These are phyloP conservation scores for Cyclargus thomasi DNA, from an alignment of 1,140 invertebrate species.

Conservation along the genomic window DNA sequence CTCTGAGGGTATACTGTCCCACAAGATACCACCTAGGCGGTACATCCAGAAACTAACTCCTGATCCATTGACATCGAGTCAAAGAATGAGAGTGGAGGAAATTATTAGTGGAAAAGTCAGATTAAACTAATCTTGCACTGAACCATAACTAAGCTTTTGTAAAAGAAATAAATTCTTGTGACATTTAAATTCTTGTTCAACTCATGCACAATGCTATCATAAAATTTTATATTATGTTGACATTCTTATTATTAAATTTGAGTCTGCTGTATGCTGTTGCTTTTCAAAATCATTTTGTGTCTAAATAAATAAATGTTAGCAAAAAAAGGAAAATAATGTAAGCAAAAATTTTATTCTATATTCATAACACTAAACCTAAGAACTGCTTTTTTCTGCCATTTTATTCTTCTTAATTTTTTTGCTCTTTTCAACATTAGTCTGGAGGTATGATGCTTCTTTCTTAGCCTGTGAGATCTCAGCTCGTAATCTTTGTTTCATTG, in stretches of 20 bases:
- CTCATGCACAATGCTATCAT: no score
- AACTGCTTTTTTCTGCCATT: not conserved
- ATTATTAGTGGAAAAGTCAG: constrained; percentile 58
- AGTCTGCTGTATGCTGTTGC: no score
- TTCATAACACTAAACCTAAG: not conserved
- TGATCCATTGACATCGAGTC: constrained; percentile 52
- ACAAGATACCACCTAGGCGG: constrained; percentile 58
- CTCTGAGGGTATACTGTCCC: constrained; percentile 67
- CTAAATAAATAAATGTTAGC: no score
- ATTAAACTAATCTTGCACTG: constrained; percentile 29
- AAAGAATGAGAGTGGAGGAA: constrained; percentile 64
- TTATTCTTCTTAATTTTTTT: constrained; percentile 77
- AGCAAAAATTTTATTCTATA: no score
- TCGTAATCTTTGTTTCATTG: constrained; percentile 88
- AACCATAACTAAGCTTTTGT: no score
- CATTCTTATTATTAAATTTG: no score
- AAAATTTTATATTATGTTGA: no score
- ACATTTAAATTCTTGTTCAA: no score
- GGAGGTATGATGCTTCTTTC: constrained; percentile 90
- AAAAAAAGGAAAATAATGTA: no score
- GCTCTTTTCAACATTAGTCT: constrained; percentile 87
- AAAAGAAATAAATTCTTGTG: no score
- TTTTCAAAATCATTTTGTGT: no score
- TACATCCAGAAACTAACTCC: constrained; percentile 61
- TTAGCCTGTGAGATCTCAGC: constrained; percentile 94